Base-by-base conservation (phyloP, 2,797 vertebrate species). In the Acipenser oxyrinchus region DNA sequence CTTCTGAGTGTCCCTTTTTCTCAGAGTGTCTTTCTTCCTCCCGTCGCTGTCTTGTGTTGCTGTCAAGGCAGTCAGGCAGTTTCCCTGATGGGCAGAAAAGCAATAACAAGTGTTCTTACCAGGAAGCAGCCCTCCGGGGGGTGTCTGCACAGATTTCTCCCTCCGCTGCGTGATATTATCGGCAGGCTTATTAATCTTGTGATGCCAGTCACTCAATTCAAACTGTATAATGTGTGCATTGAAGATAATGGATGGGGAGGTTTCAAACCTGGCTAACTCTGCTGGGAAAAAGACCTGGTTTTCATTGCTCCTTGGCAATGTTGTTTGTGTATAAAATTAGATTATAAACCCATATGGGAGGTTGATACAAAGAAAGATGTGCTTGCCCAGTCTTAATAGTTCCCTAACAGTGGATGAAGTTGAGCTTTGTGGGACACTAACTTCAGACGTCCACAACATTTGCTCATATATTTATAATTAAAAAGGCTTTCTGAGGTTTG, bases 141-240 rank as follows among this genome's bases (percentile, higher is more conserved):
- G 23, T 4, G 61, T 51, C 10, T 18, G n/a, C 11, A 37, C 62
- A 11, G 53, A 51, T 69, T 51, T 61, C 51, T 55, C 11, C 23
- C 23, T 51, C 48, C 37, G 60, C 48, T 55, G 57, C 48, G 8
- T 69, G 48, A 51, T 64, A 51, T 64, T 52, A 69, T 69, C 48
- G 11, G 59, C 51, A 64, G 68, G 52, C 49, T 64, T 48, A 69
- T 69, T 69, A 59, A 64, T 69, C 23, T 50, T 50, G 48, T 52
- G 58, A 12, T 67, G n/a, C 48, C 6, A 51, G 66, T 61, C 59
- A 51, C 58, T 61, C 58, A 61, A 7, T 60, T 60, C 51, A 49
- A 18, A 53, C 64, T 55, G 64, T 12, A 48, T 55, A 18, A 18
- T n/a, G 12, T 13, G 10, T 37, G 51, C 51, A 5, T 55, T 7